phyloP scores from a whole-genome alignment of 2,797 vertebrate species.

The Vireo griseus region DNA sequence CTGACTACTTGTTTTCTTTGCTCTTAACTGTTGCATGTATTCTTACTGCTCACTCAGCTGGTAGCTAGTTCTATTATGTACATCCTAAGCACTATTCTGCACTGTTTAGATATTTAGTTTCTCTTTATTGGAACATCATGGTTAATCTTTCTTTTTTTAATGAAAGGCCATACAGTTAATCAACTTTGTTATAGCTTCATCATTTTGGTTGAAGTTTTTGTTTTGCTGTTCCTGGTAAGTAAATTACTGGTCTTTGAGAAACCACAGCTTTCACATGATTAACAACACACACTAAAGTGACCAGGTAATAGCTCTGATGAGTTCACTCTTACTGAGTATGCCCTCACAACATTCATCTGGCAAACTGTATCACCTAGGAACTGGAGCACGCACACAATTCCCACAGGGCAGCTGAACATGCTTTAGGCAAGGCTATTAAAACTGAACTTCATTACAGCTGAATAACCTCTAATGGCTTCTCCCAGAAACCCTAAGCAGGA shows the following conservation, averaged over 20 bases:
- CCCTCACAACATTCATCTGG: neutral
- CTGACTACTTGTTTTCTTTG: constrained; percentile 17
- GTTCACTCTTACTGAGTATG: neutral
- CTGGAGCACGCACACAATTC: neutral
- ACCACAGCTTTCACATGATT: neutral
- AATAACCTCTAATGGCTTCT: neutral
- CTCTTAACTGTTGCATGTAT: neutral
- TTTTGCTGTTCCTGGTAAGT: neutral
- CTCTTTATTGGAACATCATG: neutral
- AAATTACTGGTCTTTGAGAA: neutral
- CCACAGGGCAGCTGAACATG: neutral
- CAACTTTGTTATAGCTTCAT: neutral
- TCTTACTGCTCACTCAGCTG: neutral
- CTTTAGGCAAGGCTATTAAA: neutral
- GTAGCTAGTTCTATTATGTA: neutral
- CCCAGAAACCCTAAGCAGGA: neutral
- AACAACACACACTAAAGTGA: neutral
- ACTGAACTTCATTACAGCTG: neutral
- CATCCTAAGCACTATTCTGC: neutral
- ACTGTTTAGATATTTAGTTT: neutral
- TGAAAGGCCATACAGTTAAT: neutral
- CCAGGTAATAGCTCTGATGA: neutral
- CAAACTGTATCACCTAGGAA: neutral
- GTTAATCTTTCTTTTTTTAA: neutral
- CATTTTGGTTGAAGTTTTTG: neutral